phyloP scores from a whole-genome alignment of 2,113 vertebrate genomes.

The Felis catus region F.catus_Fca126_mat1.0 CM031417.1:134793501-134794000 shows the following conservation, averaged over 20 bases:
- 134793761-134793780: not conserved
- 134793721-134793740: not conserved
- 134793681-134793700: conserved; percentile 7
- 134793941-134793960: no score
- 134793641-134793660: not conserved
- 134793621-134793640: not conserved
- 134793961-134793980: no score
- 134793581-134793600: not conserved
- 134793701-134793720: not conserved
- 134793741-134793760: not conserved
- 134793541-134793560: not conserved
- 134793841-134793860: not conserved
- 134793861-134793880: not conserved
- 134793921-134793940: no score
- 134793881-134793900: not conserved
- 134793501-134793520: not conserved
- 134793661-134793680: conserved; percentile 24
- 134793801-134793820: not conserved
- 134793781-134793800: not conserved
- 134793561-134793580: conserved; percentile 24
- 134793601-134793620: not conserved
- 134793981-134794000: no score
- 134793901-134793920: not conserved
- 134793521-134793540: not conserved
- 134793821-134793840: conserved; percentile 4